Base-by-base conservation (phyloP, 2,797 vertebrate species). In the Gymnoscopelus microlampas region DNA sequence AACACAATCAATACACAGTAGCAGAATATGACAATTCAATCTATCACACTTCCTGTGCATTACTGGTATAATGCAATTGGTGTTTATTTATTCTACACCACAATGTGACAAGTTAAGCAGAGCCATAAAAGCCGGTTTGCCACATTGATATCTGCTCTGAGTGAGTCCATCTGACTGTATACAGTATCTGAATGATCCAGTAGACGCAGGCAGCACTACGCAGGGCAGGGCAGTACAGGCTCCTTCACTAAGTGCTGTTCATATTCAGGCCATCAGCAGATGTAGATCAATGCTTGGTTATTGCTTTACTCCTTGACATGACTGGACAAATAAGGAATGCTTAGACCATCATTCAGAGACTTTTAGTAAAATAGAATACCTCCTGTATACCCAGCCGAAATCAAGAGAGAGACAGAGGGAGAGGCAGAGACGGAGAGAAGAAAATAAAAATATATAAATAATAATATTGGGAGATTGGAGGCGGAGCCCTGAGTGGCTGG, bases 211-310 rank as follows among this genome's bases (percentile, higher is more conserved):
- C 83, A 86, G 79, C 77, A 70, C 82, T 75, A 77, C 77, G 65
- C 58, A 77, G 84, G 83, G 81, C 70, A 76, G 76, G 81, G 84
- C 86, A 5, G 77, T 44, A 9, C 39, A 44, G 39, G 55, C 85
- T 88, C 74, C 83, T 66, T 71, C 71, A 53, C 76, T 91, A 90
- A 91, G 88, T 91, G 90, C 90, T 88, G 82, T 72, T 87, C 84
- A 78, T 62, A 86, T 86, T 77, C 77, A 68, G 66, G 76, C 85
- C 84, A 88, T 90, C 92, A 90, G 88, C 71, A 54, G 58, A 83
- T 73, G 78, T 66, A 78, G 87, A 92, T 93, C 89, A 91, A 89
- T 88, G 88, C 78, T 66, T 89, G 80, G 78, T 89, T 90, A 44
- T 81, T 77, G 81, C 85, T 88, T 82, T 82, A 81, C 82, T 85